phyloP scores from a whole-genome alignment of 35 echinoderm and acorn worm species.

The Lytechinus variegatus region DNA sequence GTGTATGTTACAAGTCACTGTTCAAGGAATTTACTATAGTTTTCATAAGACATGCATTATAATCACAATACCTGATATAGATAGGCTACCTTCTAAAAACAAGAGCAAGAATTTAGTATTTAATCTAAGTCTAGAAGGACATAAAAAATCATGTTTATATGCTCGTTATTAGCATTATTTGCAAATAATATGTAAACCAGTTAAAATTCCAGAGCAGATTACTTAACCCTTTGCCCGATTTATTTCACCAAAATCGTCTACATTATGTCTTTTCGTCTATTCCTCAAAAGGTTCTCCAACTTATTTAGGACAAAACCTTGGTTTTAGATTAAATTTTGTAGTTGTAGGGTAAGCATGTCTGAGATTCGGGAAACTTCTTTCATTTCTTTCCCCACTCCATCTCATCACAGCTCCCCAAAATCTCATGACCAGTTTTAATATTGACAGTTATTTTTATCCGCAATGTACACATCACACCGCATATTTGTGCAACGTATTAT shows the following conservation, averaged over 20 bases:
- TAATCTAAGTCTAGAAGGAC: background rate
- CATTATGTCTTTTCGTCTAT: background rate
- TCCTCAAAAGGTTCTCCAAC: background rate
- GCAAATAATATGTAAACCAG: background rate
- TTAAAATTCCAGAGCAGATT: background rate
- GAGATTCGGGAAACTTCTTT: background rate
- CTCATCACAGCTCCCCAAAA: background rate
- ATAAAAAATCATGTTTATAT: background rate
- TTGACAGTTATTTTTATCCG: slow-evolving; percentile 42
- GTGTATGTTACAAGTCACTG: background rate
- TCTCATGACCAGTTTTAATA: slow-evolving; percentile 17
- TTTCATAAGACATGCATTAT: background rate
- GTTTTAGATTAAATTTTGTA: background rate
- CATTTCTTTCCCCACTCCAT: background rate
- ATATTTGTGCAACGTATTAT: background rate
- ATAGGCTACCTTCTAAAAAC: background rate
- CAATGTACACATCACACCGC: slow-evolving; percentile 18
- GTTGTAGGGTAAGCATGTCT: background rate
- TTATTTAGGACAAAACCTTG: slow-evolving; percentile 13
- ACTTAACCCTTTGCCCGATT: background rate
- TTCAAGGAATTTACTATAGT: background rate
- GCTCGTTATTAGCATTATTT: background rate
- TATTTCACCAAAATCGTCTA: background rate
- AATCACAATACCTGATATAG: background rate
- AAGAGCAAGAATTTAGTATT: background rate